phyloP scores from a whole-genome alignment of 2,797 vertebrate genomes.

The Geotrypetes seraphini region DNA sequence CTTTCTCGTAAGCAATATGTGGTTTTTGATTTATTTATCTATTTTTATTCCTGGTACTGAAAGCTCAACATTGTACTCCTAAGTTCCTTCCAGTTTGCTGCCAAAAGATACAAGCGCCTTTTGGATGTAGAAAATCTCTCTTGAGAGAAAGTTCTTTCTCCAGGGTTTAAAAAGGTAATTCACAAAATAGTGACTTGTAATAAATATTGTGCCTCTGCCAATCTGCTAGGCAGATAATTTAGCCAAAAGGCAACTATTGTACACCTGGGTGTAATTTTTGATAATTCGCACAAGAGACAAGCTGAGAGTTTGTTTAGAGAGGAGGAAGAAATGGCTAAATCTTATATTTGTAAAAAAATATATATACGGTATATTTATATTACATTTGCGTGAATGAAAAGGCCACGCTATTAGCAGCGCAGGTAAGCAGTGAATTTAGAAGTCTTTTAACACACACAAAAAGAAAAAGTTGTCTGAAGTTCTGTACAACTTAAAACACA shows the following conservation, averaged over 20 bases:
- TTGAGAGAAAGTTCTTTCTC: constrained; percentile 57
- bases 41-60: too few species aligned
- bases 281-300: constrained; percentile 61
- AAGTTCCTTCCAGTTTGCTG: constrained; percentile 27
- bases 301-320: constrained; percentile 54
- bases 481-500: constrained; percentile 57
- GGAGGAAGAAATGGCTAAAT: constrained; percentile 38
- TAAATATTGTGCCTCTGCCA: constrained; percentile 61
- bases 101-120: constrained; percentile 33
- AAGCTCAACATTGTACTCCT: constrained; percentile 28
- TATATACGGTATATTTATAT: too few species aligned
- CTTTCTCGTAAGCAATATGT: constrained; percentile 7
- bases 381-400: constrained; percentile 57
- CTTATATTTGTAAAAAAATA: constrained; percentile 56
- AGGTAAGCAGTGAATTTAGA: constrained; percentile 48
- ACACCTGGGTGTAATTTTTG: constrained; percentile 57
- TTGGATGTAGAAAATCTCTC: constrained; percentile 43
- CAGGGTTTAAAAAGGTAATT: constrained; percentile 59
- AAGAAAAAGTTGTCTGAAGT: constrained; percentile 60
- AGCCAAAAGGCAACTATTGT: constrained; percentile 52
- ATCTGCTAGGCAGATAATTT: constrained; percentile 28
- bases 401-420: constrained; percentile 48
- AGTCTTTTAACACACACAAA: constrained; percentile 49
- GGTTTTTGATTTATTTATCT: too few species aligned
- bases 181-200: constrained; percentile 59